Percentiles rank a stretch among this genome's conserved stretches.
These are phyloP conservation scores for Tribolium castaneum DNA, from an alignment of 1,140 invertebrate genomes.

Conservation along the genomic window DNA sequence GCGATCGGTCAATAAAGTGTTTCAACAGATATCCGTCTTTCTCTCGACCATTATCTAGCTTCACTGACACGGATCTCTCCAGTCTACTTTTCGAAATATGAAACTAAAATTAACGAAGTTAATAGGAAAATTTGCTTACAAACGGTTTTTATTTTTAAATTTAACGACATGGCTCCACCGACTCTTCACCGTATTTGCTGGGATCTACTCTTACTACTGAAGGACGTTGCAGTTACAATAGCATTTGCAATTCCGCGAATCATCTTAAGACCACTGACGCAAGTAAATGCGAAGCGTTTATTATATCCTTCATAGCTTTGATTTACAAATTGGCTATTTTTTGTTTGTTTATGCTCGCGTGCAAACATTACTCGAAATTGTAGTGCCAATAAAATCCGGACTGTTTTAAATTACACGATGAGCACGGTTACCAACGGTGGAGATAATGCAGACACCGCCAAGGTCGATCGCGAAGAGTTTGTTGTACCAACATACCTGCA, in stretches of 20 bases:
- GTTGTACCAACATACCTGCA: slow-evolving; percentile 17
- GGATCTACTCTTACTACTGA: neutral
- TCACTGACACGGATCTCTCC: slow-evolving; percentile 17
- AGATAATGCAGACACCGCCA: no score
- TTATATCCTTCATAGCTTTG: neutral
- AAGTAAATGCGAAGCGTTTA: slow-evolving; percentile 7
- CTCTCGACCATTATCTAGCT: neutral
- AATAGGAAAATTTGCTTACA: neutral
- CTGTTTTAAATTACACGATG: neutral
- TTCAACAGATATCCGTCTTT: slow-evolving; percentile 21
- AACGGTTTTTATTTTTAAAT: slow-evolving; percentile 6
- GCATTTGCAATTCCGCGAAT: slow-evolving; percentile 11
- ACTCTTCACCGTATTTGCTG: neutral
- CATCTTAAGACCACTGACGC: slow-evolving; percentile 23
- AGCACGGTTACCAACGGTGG: neutral
- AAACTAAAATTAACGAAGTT: neutral
- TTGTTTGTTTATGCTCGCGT: neutral
- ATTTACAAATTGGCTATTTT: slow-evolving; percentile 3
- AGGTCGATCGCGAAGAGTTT: slow-evolving; percentile 22
- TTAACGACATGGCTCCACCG: neutral
- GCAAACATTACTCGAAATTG: neutral
- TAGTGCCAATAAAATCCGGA: neutral
- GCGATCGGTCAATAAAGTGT: slow-evolving; percentile 1
- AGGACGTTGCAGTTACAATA: slow-evolving; percentile 1
- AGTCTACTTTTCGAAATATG: neutral